Base-by-base conservation (phyloP, 2,113 vertebrate species). In the Penelope pileata region DNA sequence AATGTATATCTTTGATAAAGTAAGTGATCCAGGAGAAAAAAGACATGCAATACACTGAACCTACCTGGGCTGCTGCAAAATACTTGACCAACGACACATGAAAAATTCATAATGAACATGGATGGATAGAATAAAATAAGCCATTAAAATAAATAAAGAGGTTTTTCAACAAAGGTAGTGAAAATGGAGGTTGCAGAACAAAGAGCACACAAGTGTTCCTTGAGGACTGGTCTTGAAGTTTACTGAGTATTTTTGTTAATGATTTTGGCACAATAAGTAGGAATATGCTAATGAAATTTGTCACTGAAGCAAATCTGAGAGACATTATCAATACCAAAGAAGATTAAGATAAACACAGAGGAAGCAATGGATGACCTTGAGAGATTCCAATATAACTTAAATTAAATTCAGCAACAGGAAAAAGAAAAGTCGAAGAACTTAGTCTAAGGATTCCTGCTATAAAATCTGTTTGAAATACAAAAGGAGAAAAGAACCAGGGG, bases 241-340 rank as follows among this genome's bases (percentile, higher is more conserved):
- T 62, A 56, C 56, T 38, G 12, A 82, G 16, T 58, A 43, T 30
- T 76, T 91, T 73, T 32, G 27, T 69, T 76, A 73, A 76, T 62
- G 48, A 80, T 72, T 94, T 84, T 68, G 29, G 9, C 60, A 92
- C 34, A 34, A 67, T 67, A 83, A 42, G 23, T 50, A 88, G 24
- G 11, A 43, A 60, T 86, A 32, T 70, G 42, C 2, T 78, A 78
- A 78, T 68, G 67, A 66, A 90, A 91, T 53, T 64, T 85, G 48
- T 83, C 70, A 90, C n/a, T 79, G 53, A 80, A 88, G 16, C 36
- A 92, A 85, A 90, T 76, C 38, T 79, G 58, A 92, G 51, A 94
- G 32, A 2, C 29, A 45, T 69, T 91, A 69, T 62, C 70, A 83
- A 66, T 19, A 79, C 5, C 12, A 76, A 64, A 67, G 40, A 58